Conservation (phyloP, 2,888 invertebrate genomes). For the Cephalotes varians region DNA sequence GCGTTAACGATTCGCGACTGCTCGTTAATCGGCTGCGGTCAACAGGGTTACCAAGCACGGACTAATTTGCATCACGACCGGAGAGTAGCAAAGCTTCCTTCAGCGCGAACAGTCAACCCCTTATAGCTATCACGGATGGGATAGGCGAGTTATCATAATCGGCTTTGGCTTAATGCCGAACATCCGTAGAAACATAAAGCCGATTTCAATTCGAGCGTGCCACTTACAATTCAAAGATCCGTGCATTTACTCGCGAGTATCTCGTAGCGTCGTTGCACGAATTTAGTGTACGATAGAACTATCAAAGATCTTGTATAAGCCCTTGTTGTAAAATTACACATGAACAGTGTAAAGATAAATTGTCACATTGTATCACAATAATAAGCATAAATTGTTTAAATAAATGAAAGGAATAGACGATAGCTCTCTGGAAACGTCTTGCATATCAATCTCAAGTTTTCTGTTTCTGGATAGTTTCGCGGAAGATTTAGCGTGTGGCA, state of each 20-base stretch:
- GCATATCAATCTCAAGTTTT: neutral
- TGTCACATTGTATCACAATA: neutral
- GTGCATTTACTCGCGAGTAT: neutral
- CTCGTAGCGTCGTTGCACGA: neutral
- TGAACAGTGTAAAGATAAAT: neutral
- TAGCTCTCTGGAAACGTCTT: neutral
- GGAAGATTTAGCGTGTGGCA: conserved; percentile 9
- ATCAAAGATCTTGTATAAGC: neutral
- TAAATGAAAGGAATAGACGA: neutral
- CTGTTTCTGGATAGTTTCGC: neutral
- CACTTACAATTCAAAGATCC: conserved; percentile 33
- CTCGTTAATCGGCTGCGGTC: conserved; percentile 61
- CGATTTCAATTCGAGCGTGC: conserved; percentile 70
- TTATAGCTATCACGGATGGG: conserved; percentile 60
- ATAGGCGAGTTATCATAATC: conserved; percentile 80
- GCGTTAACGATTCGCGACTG: conserved; percentile 44
- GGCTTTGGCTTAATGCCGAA: conserved; percentile 79
- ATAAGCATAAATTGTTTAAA: neutral
- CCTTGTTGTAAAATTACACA: neutral
- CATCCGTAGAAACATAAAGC: conserved; percentile 75
- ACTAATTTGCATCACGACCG: conserved; percentile 71
- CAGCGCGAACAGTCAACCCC: conserved; percentile 33
- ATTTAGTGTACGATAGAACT: neutral
- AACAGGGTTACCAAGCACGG: conserved; percentile 51
- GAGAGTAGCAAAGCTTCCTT: conserved; percentile 54